These are phyloP conservation scores for Labroides dimidiatus DNA, from an alignment of 2,797 vertebrate genomes.

Conservation along the genomic window DNA sequence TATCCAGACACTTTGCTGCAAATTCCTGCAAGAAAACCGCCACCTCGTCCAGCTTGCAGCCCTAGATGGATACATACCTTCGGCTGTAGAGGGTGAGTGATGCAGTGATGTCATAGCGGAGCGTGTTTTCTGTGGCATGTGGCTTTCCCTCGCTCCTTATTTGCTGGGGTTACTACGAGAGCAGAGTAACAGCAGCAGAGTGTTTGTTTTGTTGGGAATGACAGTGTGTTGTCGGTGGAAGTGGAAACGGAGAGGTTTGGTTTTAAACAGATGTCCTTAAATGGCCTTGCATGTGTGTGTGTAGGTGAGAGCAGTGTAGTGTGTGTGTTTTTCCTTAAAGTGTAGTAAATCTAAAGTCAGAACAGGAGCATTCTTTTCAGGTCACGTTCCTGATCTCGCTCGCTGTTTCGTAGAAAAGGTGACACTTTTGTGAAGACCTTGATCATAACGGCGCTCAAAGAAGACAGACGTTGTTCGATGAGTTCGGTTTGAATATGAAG, in stretches of 20 bases:
- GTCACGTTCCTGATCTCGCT: background rate
- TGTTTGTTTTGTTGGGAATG: constrained; percentile 80
- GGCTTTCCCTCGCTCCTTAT: constrained; percentile 77
- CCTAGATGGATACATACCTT: constrained; percentile 83
- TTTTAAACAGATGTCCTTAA: constrained; percentile 78
- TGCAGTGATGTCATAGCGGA: constrained; percentile 73
- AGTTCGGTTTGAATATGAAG: constrained; percentile 16
- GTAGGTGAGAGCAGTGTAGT: constrained; percentile 10
- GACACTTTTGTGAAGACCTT: background rate
- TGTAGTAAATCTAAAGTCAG: constrained; percentile 31
- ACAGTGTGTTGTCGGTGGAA: constrained; percentile 69
- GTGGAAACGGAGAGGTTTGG: constrained; percentile 53
- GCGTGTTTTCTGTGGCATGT: constrained; percentile 70
- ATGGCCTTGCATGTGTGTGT: constrained; percentile 67
- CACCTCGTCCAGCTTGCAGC: constrained; percentile 67
- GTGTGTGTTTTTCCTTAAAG: constrained; percentile 48
- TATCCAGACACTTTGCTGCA: constrained; percentile 45
- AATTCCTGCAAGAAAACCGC: constrained; percentile 30
- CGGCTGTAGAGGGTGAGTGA: constrained; percentile 70
- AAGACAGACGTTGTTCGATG: background rate
- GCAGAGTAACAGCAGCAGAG: constrained; percentile 55
- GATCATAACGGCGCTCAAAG: background rate
- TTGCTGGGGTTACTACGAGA: constrained; percentile 76
- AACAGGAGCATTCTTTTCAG: constrained; percentile 20
- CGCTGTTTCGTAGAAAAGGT: constrained; percentile 10